Conservation (phyloP, 2,888 invertebrate genomes). For the Piscicola geometra region DNA sequence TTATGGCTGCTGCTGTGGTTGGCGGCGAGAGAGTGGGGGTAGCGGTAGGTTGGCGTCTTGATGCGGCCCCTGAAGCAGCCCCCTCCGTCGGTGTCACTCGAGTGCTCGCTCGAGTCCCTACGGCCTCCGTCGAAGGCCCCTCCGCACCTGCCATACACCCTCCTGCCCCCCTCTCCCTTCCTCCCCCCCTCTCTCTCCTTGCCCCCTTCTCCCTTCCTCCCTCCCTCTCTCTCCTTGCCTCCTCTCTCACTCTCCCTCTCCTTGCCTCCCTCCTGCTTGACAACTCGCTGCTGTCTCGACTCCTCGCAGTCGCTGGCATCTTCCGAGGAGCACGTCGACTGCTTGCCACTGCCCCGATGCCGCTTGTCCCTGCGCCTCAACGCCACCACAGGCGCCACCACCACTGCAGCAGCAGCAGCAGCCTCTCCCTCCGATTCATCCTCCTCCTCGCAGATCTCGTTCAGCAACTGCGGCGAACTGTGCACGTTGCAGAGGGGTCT, state of each 20-base stretch:
- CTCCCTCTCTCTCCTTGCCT: neutral
- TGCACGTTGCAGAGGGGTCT: conserved; percentile 56
- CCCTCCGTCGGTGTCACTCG: conserved; percentile 54
- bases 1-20: neutral
- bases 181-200: neutral
- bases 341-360: neutral
- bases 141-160: neutral
- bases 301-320: conserved; percentile 78
- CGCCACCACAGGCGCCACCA: neutral
- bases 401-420: too few species aligned
- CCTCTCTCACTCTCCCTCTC: neutral
- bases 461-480: conserved; percentile 61
- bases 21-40: neutral
- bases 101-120: conserved; percentile 54
- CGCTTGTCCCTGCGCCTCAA: neutral
- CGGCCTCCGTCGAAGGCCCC: conserved; percentile 39
- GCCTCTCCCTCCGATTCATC: conserved; percentile 59
- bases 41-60: neutral
- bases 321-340: conserved; percentile 67
- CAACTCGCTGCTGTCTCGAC: conserved; percentile 48
- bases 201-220: conserved; percentile 46
- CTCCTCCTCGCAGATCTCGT: conserved; percentile 70
- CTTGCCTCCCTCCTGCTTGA: conserved; percentile 46
- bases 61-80: neutral
- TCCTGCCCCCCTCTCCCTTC: too few species aligned